Evolutionary conservation across 2,888 invertebrate species (phyloP), one percentile per base, ranked within the genome.

Genomic region (Mystacides longicornis): DNA sequence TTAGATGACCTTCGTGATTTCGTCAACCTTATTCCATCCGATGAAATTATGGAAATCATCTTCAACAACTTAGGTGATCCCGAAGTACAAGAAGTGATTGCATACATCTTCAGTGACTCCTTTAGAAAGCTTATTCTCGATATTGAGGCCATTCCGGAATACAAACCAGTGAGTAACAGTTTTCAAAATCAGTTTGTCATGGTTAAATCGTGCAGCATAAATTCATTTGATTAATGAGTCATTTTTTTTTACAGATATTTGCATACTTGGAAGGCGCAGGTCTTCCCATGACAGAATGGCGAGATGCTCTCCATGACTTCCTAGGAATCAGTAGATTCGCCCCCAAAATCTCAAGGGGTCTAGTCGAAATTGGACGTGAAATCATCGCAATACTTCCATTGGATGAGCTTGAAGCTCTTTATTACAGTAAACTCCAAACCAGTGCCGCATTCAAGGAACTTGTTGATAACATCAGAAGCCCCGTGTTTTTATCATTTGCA

Each of bases 331-430:
- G 31, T 19, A 19, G 23, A 14, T 14, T 27, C 3, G n/a, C 45
- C 1, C 19, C 14, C 19, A n/a, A 18, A 7, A 19, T 11, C 18
- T 7, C 47, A 9, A 42, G 51, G 11, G 47, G 37, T 19, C 37
- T 55, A 11, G 47, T 33, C 19, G 46, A n/a, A 14, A 23, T 55
- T 16, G 33, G 51, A 31, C 43, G 51, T 22, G 47, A 56, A 22
- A 52, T 56, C 52, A 37, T 33, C 16, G 51, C 52, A 19, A 37
- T 56, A 31, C 56, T 56, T 22, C 56, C 56, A 3, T 9, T 37
- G n/a, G 52, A 56, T n/a, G 27, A 56, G 9, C 51, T 56, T 22
- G 27, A 31, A 1, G 48, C 47, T 14, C 18, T 56, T 20, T 49
- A 52, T 31, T n/a, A 37, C 11, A 7, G 37, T 1, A 54, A 54